A percentile compares a stretch with the other conserved stretches of the same genome.
Evolutionary conservation across 2,113 vertebrate species (phyloP).

Genomic region (Odocoileus virginianus): DNA sequence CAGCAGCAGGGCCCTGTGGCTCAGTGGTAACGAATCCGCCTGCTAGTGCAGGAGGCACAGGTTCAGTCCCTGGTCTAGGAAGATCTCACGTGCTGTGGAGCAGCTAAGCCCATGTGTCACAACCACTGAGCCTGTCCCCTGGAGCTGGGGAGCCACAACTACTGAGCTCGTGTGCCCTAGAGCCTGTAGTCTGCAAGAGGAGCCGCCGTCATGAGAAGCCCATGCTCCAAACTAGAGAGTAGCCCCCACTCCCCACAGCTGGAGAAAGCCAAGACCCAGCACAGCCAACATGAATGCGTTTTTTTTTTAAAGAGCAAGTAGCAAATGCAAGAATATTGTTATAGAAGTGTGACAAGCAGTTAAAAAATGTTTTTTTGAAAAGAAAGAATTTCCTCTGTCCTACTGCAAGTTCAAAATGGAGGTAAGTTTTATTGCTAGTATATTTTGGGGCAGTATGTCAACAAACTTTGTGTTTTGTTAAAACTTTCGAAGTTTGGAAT

Average conservation of each 20-base stretch:
- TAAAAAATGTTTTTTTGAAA: not conserved
- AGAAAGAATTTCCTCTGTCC: not conserved
- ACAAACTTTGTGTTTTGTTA: not conserved
- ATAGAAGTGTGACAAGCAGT: not conserved
- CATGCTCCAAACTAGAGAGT: not conserved
- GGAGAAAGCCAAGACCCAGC: not conserved
- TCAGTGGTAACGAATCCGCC: fast-evolving
- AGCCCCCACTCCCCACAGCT: not conserved
- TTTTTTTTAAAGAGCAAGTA: not conserved
- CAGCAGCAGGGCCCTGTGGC: not conserved
- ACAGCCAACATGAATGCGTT: not conserved
- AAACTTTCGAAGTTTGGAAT: not conserved
- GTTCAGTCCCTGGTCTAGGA: not conserved
- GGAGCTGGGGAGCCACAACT: not conserved
- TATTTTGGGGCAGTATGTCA: not conserved
- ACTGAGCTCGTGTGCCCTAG: not conserved
- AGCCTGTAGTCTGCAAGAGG: not conserved
- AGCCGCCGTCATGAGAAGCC: not conserved
- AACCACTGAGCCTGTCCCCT: not conserved
- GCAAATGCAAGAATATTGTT: not conserved
- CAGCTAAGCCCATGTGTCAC: not conserved
- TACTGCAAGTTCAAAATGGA: not conserved
- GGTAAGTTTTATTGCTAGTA: not conserved
- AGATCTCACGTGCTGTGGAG: not conserved
- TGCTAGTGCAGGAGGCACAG: not conserved